Conservation (phyloP, 2,797 vertebrate species). For the Philypnodon macrostomus region DNA sequence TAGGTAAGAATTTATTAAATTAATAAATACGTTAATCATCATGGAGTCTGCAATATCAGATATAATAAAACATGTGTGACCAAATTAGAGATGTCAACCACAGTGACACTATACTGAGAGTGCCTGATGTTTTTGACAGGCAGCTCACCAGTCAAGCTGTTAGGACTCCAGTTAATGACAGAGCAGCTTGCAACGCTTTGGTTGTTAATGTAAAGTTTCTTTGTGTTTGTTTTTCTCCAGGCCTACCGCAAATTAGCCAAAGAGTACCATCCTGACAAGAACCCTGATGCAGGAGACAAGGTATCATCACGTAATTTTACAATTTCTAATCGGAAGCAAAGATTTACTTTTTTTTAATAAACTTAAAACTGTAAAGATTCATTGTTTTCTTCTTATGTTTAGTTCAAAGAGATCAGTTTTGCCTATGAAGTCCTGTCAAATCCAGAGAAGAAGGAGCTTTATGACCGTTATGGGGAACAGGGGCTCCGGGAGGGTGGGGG, state of each 20-base stretch:
- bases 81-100: constrained; percentile 21
- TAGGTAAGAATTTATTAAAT: too few species aligned
- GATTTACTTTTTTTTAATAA: too few species aligned
- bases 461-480: constrained; percentile 96
- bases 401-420: constrained; percentile 99
- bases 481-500: constrained; percentile 95
- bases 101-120: constrained; percentile 29
- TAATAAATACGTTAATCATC: too few species aligned
- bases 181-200: neutral
- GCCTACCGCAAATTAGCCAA: constrained; percentile 94
- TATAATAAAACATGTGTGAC: neutral
- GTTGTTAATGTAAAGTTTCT: constrained; percentile 3
- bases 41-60: neutral
- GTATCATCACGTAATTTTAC: too few species aligned
- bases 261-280: constrained; percentile 97
- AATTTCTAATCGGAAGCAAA: too few species aligned
- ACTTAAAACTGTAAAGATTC: too few species aligned
- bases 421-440: constrained; percentile 97
- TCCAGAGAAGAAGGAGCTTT: constrained; percentile 95
- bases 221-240: constrained; percentile 65
- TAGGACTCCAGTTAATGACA: constrained; percentile 10
- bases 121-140: constrained; percentile 56
- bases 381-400: constrained; percentile 13
- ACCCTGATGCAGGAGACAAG: constrained; percentile 96
- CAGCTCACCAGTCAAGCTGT: constrained; percentile 19